Conservation (phyloP, 2,113 vertebrate genomes). For the Anhinga anhinga region DNA sequence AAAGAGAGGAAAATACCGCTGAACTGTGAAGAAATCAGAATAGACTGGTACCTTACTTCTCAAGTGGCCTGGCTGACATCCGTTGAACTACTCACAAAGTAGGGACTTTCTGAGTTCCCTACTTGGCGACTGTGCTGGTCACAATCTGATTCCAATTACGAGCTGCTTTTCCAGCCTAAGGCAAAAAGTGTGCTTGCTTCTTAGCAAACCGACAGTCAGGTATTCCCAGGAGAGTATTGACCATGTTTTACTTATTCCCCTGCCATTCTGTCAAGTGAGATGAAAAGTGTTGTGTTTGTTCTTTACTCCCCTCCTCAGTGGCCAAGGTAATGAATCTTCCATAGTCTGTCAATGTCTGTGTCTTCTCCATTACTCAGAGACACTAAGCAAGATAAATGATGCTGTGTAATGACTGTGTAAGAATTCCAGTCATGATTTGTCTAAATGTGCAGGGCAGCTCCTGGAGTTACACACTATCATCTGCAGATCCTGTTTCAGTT, state of each 20-base stretch:
- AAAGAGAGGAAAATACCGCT: neutral
- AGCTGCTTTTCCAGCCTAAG: neutral
- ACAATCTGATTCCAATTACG: neutral
- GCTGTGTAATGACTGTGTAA: neutral
- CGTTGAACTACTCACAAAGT: neutral
- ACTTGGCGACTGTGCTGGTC: neutral
- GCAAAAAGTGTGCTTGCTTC: neutral
- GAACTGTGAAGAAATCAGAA: neutral
- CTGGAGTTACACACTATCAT: neutral
- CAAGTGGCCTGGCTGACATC: neutral
- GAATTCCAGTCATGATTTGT: neutral
- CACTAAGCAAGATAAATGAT: neutral
- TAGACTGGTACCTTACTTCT: neutral
- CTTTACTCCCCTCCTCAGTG: neutral
- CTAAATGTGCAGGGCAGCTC: neutral
- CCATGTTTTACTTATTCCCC: neutral
- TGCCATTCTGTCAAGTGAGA: neutral
- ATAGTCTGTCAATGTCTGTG: neutral
- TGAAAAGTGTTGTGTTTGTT: constrained; percentile 10
- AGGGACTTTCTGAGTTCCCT: neutral
- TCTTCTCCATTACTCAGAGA: neutral
- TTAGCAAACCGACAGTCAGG: neutral
- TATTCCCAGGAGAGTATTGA: neutral
- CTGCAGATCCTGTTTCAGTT: neutral
- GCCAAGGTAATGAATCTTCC: constrained; percentile 4